Conservation (phyloP, 2,888 invertebrate species). For the Eurytoma adleriae region DNA sequence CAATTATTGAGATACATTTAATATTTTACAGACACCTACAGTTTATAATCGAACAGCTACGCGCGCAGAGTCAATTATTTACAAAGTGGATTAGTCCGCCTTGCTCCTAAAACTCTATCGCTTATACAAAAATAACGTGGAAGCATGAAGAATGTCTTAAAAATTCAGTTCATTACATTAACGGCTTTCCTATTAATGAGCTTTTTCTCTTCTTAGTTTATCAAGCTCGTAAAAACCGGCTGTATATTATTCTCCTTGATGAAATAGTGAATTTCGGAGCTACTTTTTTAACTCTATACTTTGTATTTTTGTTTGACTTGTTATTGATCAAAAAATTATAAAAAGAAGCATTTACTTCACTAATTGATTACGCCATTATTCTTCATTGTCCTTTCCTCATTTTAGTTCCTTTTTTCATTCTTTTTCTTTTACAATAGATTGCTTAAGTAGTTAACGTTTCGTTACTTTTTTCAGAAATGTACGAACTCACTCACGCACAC, state of each 20-base stretch:
- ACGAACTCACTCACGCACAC: conserved; percentile 60
- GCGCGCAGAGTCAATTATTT: conserved; percentile 67
- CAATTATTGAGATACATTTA: conserved; percentile 54
- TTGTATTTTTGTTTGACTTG: not conserved
- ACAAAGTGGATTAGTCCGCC: conserved; percentile 67
- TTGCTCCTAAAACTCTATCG: conserved; percentile 58
- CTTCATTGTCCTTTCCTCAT: conserved; percentile 12
- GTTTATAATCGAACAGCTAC: conserved; percentile 62
- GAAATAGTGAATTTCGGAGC: conserved; percentile 17
- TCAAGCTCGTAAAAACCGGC: conserved; percentile 22
- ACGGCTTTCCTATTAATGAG: conserved; percentile 17
- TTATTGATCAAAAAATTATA: conserved; percentile 44
- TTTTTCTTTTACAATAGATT: conserved; percentile 20
- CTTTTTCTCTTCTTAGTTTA: conserved; percentile 3
- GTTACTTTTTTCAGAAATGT: conserved; percentile 29
- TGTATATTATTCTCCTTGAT: conserved; percentile 11
- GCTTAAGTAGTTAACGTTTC: conserved; percentile 45
- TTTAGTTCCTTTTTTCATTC: conserved; percentile 19
- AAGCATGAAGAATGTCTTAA: conserved; percentile 61
- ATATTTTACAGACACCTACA: conserved; percentile 59
- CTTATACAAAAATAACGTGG: conserved; percentile 61
- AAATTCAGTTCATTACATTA: conserved; percentile 55
- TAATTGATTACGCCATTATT: conserved; percentile 24
- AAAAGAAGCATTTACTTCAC: conserved; percentile 34
- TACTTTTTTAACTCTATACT: not conserved